These are phyloP conservation scores for Columbina picui DNA, from an alignment of 2,113 vertebrate species.

Conservation along the genomic window DNA sequence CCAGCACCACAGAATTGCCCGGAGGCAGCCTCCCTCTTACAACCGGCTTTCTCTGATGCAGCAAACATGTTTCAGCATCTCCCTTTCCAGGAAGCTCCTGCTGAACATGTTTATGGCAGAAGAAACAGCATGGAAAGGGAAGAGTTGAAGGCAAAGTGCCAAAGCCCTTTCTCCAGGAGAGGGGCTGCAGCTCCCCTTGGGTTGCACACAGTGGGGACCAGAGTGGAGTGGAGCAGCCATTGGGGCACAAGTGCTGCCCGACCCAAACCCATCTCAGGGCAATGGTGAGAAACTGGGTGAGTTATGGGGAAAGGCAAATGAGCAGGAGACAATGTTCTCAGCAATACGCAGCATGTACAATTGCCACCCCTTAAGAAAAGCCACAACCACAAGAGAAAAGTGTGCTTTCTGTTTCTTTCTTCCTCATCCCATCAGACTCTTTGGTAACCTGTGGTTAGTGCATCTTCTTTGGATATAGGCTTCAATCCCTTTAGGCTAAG, in stretches of 20 bases:
- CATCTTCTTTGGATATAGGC: not conserved
- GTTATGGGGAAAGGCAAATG: fast-evolving
- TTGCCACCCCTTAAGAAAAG: not conserved
- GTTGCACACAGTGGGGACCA: fast-evolving
- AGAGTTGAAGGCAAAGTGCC: not conserved
- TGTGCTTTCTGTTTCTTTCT: not conserved
- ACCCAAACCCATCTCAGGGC: not conserved
- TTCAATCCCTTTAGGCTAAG: not conserved
- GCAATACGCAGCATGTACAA: not conserved
- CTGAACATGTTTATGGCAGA: not conserved
- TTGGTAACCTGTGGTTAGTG: not conserved
- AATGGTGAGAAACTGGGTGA: fast-evolving
- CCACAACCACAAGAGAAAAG: not conserved
- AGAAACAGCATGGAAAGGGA: not conserved
- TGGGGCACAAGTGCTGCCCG: not conserved
- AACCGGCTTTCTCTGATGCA: not conserved
- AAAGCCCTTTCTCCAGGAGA: not conserved
- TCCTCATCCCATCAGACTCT: not conserved
- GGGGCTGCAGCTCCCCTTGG: not conserved
- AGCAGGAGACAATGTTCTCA: fast-evolving
- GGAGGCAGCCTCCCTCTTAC: not conserved
- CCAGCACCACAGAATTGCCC: not conserved
- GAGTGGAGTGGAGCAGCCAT: not conserved
- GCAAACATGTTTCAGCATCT: not conserved
- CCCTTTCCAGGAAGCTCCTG: not conserved